Conservation (phyloP, 2,888 invertebrate genomes). For the Troides oblongomaculatus region DNA sequence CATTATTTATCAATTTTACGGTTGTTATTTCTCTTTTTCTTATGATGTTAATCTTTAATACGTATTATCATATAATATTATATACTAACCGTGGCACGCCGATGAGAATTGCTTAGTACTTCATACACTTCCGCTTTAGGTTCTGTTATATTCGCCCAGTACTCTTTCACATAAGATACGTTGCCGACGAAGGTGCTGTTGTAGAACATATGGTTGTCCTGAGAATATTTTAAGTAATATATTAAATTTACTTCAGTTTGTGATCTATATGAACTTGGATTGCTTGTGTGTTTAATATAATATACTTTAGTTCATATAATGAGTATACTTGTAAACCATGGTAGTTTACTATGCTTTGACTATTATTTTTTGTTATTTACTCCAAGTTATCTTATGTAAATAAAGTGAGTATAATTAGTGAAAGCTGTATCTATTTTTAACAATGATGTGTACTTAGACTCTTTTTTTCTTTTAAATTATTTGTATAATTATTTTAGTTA, state of each 20-base stretch:
- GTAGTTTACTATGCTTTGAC: no score
- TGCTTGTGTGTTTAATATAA: no score
- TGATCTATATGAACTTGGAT: background rate
- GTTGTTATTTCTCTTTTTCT: background rate
- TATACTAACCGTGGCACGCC: slow-evolving; percentile 89
- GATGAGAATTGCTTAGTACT: slow-evolving; percentile 89
- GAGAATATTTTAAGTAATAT: background rate
- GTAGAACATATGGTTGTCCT: slow-evolving; percentile 90
- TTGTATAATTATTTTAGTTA: no score
- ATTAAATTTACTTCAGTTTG: background rate
- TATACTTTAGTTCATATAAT: no score
- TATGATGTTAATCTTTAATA: background rate
- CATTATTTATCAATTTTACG: no score
- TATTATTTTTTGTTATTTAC: no score
- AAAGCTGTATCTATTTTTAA: no score
- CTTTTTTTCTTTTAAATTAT: no score
- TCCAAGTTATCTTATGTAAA: no score
- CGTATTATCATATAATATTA: background rate
- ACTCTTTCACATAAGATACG: slow-evolving; percentile 78
- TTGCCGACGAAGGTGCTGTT: slow-evolving; percentile 86
- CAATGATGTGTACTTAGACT: no score
- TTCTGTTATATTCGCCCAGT: slow-evolving; percentile 86
- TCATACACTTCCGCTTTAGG: slow-evolving; percentile 82
- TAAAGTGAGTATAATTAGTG: no score
- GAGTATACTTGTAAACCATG: no score